A percentile compares a stretch with the other conserved stretches of the same genome.
Conservation (phyloP, 53 echinoderm and acorn worm genomes). For the Holothuria leucospilota region DNA sequence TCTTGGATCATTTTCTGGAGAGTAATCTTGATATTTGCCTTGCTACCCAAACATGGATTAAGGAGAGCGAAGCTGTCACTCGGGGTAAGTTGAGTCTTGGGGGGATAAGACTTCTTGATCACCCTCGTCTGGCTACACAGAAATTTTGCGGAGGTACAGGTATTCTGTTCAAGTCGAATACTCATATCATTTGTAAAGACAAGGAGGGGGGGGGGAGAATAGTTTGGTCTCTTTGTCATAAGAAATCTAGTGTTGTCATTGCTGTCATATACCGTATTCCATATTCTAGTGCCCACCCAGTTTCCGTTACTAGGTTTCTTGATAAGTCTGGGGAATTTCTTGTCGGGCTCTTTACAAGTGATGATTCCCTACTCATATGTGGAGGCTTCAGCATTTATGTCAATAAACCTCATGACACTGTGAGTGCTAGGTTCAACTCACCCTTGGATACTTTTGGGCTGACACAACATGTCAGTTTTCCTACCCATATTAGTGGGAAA, state of each 20-base stretch:
- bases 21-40: constrained; percentile 28
- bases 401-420: not conserved
- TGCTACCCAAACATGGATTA: constrained; percentile 21
- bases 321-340: constrained; percentile 12
- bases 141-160: not conserved
- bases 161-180: constrained; percentile 15
- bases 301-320: not conserved
- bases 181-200: not conserved
- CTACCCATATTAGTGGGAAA: constrained; percentile 1
- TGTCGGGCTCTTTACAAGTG: too few relatives aligned
- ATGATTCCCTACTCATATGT: too few relatives aligned
- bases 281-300: too few relatives aligned
- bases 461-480: not conserved
- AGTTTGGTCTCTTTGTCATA: not conserved
- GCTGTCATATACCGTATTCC: too few relatives aligned
- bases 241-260: constrained; percentile 7
- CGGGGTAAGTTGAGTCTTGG: not conserved
- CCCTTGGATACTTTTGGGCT: constrained; percentile 1
- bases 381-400: constrained; percentile 12
- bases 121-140: not conserved
- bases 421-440: not conserved
- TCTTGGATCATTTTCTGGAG: constrained; percentile 41
- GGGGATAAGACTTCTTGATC: constrained; percentile 28
- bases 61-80: not conserved
- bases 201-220: constrained; percentile 5